phyloP scores from a whole-genome alignment of 2,113 vertebrate genomes.

The Mus musculus region GRCm39 chr11:84736001-84736500 shows the following conservation, averaged over 20 bases:
- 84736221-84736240: neutral
- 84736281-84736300: neutral
- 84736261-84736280: neutral
- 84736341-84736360: neutral
- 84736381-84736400: too few relatives aligned
- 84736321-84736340: neutral
- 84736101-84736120: conserved; percentile 23
- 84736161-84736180: neutral
- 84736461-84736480: too few relatives aligned
- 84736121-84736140: neutral
- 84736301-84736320: neutral
- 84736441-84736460: too few relatives aligned
- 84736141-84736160: neutral
- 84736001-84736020: neutral
- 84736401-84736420: too few relatives aligned
- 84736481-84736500: too few relatives aligned
- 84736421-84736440: too few relatives aligned
- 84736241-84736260: neutral
- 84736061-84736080: conserved; percentile 23
- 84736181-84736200: neutral
- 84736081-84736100: neutral
- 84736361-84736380: too few relatives aligned
- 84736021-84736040: neutral
- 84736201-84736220: neutral
- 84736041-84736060: neutral